Base-by-base conservation (phyloP, 92 coral and sea anemone genomes). In the Phenganax stokvisi region DNA sequence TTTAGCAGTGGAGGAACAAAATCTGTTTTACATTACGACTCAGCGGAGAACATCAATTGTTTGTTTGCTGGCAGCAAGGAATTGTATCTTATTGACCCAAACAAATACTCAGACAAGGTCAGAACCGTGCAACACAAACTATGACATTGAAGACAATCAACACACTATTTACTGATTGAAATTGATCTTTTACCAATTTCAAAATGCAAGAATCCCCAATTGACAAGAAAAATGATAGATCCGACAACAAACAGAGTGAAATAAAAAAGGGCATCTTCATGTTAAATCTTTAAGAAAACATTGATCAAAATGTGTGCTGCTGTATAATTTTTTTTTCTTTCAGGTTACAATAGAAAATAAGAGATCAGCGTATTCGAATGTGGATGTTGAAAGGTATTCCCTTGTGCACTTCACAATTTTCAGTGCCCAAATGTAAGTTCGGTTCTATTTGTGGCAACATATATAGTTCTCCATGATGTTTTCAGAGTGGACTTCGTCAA, bases 1-100 rank as follows among this genome's bases (percentile, higher is more conserved):
- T 78, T 78, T 56, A 78, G 82, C 60, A 78, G 57, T 78, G 82
- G 82, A 17, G 82, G 82, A 16, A 78, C 82, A 61, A 78, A 78
- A 58, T 78, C 82, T 17, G 82, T 78, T n/a, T 63, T 78, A 10
- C 82, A 78, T 53, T 57, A 78, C 37, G 82, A 78, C 51, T 78
- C 82, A 31, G 82, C 82, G 12, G 82, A 78, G 51, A 78, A 78
- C 53, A 61, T 78, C 55, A 78, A 78, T 16, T 78, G 82, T 54
- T 63, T 78, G 10, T 78, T 78, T 78, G 66, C 82, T 78, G 82
- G 82, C 6, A 67, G 53, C 15, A 78, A 78, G 72, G 12, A 61
- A 25, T n/a, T 78, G 47, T 78, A 78, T 63, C 58, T 78, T 6
- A 64, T 78, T 28, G 82, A 78, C 30, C 80, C 80, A 60, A 61